These are phyloP conservation scores for Cochlearius cochlearius DNA, from an alignment of 2,113 vertebrate species.

Conservation along the genomic window DNA sequence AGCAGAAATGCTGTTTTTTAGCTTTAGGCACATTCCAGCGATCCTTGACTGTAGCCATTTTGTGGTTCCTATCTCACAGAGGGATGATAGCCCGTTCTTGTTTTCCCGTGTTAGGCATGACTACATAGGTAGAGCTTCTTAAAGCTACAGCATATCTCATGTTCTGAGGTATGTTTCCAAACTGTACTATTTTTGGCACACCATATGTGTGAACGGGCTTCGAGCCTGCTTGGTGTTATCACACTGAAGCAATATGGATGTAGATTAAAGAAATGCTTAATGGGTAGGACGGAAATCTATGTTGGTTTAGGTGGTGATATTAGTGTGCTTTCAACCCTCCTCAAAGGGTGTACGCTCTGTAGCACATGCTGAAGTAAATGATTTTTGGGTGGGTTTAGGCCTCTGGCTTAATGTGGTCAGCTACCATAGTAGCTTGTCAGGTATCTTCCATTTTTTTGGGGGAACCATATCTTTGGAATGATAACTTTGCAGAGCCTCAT, in stretches of 20 bases:
- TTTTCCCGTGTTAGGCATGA: constrained; percentile 53
- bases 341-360: background rate
- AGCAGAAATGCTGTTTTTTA: constrained; percentile 62
- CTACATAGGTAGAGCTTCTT: constrained; percentile 46
- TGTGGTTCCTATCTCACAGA: constrained; percentile 63
- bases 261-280: constrained; percentile 32
- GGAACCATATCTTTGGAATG: constrained; percentile 18
- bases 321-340: constrained; percentile 48
- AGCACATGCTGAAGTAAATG: constrained; percentile 31
- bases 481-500: constrained; percentile 1
- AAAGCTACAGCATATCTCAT: constrained; percentile 34
- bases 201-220: constrained; percentile 67
- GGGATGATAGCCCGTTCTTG: constrained; percentile 45
- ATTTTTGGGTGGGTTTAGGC: constrained; percentile 56
- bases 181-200: constrained; percentile 54
- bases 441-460: constrained; percentile 9
- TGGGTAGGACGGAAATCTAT: constrained; percentile 8
- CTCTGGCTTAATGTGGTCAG: constrained; percentile 45
- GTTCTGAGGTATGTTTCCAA: constrained; percentile 37
- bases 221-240: constrained; percentile 61
- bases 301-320: constrained; percentile 42
- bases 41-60: constrained; percentile 51
- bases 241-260: constrained; percentile 31
- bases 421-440: constrained; percentile 41
- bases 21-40: constrained; percentile 48